Conservation (phyloP, 2,888 invertebrate species). For the Caenorhabditis sp. region DNA sequence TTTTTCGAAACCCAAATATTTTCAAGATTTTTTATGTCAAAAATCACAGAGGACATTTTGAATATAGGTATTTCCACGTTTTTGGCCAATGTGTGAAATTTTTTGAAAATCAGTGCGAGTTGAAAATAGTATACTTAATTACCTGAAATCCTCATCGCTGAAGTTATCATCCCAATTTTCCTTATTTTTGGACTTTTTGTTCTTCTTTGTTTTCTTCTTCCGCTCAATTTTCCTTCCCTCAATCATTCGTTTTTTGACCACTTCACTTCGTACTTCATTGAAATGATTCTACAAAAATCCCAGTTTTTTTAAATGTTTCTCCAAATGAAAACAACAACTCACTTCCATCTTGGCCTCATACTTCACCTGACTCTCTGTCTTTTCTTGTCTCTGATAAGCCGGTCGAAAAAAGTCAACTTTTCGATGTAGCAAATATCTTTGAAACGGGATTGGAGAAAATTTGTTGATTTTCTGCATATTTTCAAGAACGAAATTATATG, state of each 20-base stretch:
- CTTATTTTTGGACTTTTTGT: not conserved
- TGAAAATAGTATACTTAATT: not conserved
- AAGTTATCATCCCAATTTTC: not conserved
- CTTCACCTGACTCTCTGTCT: constrained; percentile 11
- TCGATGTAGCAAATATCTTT: constrained; percentile 63
- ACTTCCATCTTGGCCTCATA: constrained; percentile 8
- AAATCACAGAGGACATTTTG: too few relatives aligned
- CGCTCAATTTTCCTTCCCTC: constrained; percentile 7
- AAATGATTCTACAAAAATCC: constrained; percentile 5
- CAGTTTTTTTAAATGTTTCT: not conserved
- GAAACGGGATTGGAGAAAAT: constrained; percentile 70
- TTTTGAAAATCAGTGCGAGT: too few relatives aligned
- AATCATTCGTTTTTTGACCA: constrained; percentile 1
- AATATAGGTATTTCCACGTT: too few relatives aligned
- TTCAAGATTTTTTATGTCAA: too few relatives aligned
- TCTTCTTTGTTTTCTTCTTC: constrained; percentile 7
- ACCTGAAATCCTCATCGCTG: constrained; percentile 1
- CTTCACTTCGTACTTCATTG: constrained; percentile 4
- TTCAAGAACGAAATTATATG: constrained; percentile 80
- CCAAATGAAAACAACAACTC: not conserved
- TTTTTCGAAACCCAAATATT: too few relatives aligned
- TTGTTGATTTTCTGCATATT: constrained; percentile 71
- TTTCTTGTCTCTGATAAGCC: constrained; percentile 14
- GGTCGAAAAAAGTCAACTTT: constrained; percentile 54
- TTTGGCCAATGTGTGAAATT: too few relatives aligned